Conservation (phyloP, 2,113 vertebrate genomes). For the Nyctereutes procyonoides region DNA sequence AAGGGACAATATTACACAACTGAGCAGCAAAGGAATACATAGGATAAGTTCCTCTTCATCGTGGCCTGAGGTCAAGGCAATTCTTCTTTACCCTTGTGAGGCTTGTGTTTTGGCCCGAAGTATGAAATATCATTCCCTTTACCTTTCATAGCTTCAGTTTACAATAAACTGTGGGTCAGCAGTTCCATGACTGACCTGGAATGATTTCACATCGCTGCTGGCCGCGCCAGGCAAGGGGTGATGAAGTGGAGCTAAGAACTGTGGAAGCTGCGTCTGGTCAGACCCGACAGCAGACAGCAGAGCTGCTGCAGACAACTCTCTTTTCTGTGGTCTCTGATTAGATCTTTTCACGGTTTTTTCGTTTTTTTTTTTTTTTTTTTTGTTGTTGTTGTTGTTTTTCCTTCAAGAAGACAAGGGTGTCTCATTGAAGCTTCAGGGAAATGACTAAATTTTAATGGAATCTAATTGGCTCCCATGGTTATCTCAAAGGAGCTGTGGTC, state of each 20-base stretch:
- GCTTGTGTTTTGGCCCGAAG: neutral
- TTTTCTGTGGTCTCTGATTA: constrained; percentile 66
- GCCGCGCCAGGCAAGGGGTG: neutral
- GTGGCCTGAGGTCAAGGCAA: neutral
- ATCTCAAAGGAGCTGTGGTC: constrained; percentile 84
- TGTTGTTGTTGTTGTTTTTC: too few species aligned
- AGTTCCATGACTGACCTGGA: neutral
- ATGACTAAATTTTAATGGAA: constrained; percentile 84
- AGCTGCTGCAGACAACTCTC: constrained; percentile 1
- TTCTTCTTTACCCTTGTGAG: neutral
- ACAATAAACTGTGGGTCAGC: neutral
- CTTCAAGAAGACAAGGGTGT: constrained; percentile 67
- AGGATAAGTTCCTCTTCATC: neutral
- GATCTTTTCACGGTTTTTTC: constrained; percentile 37
- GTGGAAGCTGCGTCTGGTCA: constrained; percentile 20
- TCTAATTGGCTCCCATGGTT: constrained; percentile 85
- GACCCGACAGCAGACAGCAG: neutral
- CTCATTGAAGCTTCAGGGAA: constrained; percentile 80
- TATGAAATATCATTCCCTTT: neutral
- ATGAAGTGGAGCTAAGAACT: neutral
- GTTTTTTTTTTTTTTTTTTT: neutral
- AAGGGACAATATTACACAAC: neutral
- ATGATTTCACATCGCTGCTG: neutral
- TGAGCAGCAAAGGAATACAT: neutral
- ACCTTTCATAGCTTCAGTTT: neutral